Evolutionary conservation across 2,113 vertebrate species (phyloP), one percentile per base, ranked within the genome.

Genomic region (Arothron firmamentum): DNA sequence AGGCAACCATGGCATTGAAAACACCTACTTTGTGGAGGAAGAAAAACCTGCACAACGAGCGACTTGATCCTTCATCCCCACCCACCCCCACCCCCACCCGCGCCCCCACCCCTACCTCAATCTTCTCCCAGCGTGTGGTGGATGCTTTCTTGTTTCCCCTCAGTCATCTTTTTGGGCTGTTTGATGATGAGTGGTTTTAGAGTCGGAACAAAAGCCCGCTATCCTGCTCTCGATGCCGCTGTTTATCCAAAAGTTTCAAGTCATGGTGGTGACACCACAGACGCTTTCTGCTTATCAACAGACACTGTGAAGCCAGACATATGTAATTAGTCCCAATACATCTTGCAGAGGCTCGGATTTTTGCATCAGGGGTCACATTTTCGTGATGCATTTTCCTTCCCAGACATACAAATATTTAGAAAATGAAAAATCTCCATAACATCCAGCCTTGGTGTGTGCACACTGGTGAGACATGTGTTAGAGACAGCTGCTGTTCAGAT

Each of bases 241-340:
- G 34, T 38, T 38, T 38, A 38, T 38, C 34, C 10, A 55, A 68
- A 72, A 53, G 59, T 74, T 70, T 59, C 25, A 70, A 76, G 67
- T 59, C 23, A 41, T 55, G 59, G 20, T 58, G n/a, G 56, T 34
- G 47, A 67, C 46, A 6, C 42, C 20, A 53, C 69, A 63, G 65
- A 38, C 67, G 81, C 61, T 73, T 78, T 53, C 56, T 11, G 52
- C 38, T 64, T 50, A 70, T 72, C 66, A 42, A 41, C 18, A 20
- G 16, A 13, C 21, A 64, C 46, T 49, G 4, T 18, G 50, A 75
- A 77, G 55, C 58, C 14, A 25, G n/a, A 42, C 49, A 28, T 74
- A 34, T 16, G 23, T 77, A 77, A 82, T 63, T 62, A 41, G 25
- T 9, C 25, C 56, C 63, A 75, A 82, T 65, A 81, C 68, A 73